Conservation (phyloP, 2,113 vertebrate species). For the Acrocephalus arundinaceus region DNA sequence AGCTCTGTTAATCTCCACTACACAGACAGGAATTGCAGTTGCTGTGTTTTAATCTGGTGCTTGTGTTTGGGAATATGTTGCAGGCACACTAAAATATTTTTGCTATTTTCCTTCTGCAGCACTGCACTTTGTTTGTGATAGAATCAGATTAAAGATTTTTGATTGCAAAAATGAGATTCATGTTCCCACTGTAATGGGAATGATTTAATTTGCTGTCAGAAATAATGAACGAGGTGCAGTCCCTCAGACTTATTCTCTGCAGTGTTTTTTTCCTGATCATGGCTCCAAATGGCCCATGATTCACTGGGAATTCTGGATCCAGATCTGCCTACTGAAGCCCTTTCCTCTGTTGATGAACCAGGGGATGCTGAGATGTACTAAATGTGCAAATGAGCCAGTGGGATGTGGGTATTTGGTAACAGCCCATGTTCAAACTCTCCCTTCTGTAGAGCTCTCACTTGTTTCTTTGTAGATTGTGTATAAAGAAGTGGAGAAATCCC, state of each 20-base stretch:
- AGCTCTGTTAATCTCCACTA: not conserved
- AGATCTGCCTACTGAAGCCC: not conserved
- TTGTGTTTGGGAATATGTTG: not conserved
- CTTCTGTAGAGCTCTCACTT: slow-evolving; percentile 3
- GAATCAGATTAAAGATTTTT: not conserved
- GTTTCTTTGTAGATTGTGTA: slow-evolving; percentile 84
- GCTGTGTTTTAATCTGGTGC: not conserved
- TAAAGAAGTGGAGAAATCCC: slow-evolving; percentile 86
- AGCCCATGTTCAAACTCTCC: not conserved
- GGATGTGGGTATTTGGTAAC: not conserved
- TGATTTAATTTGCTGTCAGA: not conserved
- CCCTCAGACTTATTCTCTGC: not conserved
- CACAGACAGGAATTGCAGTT: not conserved
- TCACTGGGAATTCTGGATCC: not conserved
- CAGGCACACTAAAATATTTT: not conserved
- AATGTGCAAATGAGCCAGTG: not conserved
- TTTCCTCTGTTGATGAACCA: not conserved
- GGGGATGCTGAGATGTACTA: not conserved
- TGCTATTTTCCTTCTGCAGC: not conserved
- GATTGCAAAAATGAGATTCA: not conserved
- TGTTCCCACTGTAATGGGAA: not conserved
- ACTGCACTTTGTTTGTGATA: not conserved
- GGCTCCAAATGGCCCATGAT: not conserved
- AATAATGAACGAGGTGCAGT: not conserved
- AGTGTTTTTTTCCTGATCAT: not conserved